Evolutionary conservation across 2,113 vertebrate genomes (phyloP).

Genomic region (Capreolus pygargus): DNA sequence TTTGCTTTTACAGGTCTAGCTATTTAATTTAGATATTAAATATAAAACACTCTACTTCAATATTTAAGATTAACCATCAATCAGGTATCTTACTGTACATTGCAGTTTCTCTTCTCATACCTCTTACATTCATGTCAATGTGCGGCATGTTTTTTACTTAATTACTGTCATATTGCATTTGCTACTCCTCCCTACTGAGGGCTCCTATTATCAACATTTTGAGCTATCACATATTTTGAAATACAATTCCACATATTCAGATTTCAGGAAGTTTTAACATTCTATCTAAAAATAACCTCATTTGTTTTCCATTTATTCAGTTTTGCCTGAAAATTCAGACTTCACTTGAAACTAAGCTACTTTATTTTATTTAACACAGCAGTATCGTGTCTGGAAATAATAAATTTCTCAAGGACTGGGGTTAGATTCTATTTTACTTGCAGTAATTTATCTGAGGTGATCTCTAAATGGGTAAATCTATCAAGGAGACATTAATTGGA

Average conservation of each 20-base stretch:
- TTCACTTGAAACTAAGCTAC: background rate
- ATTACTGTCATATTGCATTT: background rate
- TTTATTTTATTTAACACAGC: conserved; percentile 6
- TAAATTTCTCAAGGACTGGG: background rate
- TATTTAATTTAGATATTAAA: background rate
- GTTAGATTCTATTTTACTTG: background rate
- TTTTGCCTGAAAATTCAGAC: background rate
- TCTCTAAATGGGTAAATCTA: background rate
- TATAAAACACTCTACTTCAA: background rate
- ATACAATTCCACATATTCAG: background rate
- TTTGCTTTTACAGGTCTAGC: background rate
- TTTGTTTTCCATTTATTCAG: background rate
- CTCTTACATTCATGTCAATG: background rate
- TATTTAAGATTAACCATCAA: background rate
- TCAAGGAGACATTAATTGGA: background rate
- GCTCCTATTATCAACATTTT: background rate
- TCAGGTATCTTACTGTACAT: background rate
- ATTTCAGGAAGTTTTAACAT: background rate
- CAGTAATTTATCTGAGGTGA: background rate
- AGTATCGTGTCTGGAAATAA: background rate
- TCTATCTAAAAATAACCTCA: background rate
- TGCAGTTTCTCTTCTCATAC: background rate
- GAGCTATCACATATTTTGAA: background rate
- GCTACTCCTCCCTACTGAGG: background rate
- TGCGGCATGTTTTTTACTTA: background rate